Conservation (phyloP, 2,797 vertebrate genomes). For the Brachymystax lenok region DNA sequence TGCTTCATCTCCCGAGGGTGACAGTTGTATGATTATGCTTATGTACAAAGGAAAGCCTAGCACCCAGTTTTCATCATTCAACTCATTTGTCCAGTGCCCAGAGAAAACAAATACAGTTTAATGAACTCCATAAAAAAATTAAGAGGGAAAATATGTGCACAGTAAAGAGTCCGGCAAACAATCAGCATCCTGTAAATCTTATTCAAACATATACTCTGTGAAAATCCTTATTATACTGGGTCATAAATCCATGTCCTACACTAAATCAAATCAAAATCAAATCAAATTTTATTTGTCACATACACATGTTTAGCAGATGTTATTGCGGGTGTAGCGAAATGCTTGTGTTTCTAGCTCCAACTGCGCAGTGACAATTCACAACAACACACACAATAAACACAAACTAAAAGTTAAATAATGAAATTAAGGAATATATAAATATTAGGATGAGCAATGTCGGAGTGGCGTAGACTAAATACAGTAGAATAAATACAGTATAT, state of each 20-base stretch:
- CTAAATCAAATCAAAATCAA: conserved; percentile 42
- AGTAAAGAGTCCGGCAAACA: conserved; percentile 13
- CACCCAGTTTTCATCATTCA: conserved; percentile 20
- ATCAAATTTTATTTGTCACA: neutral
- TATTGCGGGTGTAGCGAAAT: too few relatives aligned
- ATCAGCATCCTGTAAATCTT: conserved; percentile 19
- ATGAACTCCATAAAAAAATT: conserved; percentile 14
- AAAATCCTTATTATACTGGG: conserved; percentile 27
- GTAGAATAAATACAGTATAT: too few relatives aligned
- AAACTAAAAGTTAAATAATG: too few relatives aligned
- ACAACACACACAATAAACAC: too few relatives aligned
- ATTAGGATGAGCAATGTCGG: too few relatives aligned
- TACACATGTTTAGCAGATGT: too few relatives aligned
- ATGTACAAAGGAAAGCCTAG: conserved; percentile 13
- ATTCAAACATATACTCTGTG: conserved; percentile 33
- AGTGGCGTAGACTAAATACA: too few relatives aligned
- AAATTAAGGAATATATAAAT: too few relatives aligned
- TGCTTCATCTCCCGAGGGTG: neutral
- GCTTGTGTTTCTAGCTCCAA: too few relatives aligned
- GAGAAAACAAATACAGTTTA: conserved; percentile 27
- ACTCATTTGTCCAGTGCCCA: conserved; percentile 12
- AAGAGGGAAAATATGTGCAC: conserved; percentile 25
- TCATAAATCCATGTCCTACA: conserved; percentile 32
- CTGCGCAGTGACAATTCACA: too few relatives aligned
- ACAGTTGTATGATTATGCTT: conserved; percentile 2